Evolutionary conservation across 2,797 vertebrate species (phyloP).

Genomic region (Enteromius anoplus): DNA sequence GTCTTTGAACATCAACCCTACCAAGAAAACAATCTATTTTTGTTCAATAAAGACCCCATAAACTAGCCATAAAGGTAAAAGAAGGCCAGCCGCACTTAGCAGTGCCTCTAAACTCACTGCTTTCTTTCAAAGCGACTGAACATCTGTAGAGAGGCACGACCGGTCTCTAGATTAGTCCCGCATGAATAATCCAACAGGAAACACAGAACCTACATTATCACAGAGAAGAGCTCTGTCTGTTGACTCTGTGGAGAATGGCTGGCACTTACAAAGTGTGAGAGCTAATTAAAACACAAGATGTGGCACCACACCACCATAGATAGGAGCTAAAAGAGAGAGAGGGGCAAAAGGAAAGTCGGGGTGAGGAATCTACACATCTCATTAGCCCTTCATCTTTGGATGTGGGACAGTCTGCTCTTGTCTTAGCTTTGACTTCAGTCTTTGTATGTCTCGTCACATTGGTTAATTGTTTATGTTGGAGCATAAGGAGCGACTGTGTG

Average conservation of each 20-base stretch:
- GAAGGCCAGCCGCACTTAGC: neutral
- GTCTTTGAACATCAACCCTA: conserved; percentile 17
- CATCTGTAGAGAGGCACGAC: conserved; percentile 47
- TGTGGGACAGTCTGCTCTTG: conserved; percentile 31
- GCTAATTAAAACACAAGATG: conserved; percentile 53
- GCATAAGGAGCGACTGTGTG: conserved; percentile 46
- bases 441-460: conserved; percentile 39
- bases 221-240: conserved; percentile 46
- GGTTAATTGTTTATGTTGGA: conserved; percentile 53
- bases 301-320: conserved; percentile 17
- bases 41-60: neutral
- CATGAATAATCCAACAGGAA: conserved; percentile 57
- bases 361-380: conserved; percentile 33
- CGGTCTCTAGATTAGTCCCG: conserved; percentile 43
- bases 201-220: conserved; percentile 49
- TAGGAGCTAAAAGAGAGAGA: conserved; percentile 25
- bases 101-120: neutral
- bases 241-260: conserved; percentile 35
- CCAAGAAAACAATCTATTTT: neutral
- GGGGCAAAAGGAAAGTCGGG: conserved; percentile 31
- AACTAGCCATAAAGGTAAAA: neutral
- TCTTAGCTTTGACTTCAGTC: conserved; percentile 50
- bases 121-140: conserved; percentile 32
- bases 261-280: conserved; percentile 37
- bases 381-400: conserved; percentile 35